A percentile compares a stretch with the other conserved stretches of the same genome.
These are phyloP conservation scores for Salpingus planirostris DNA, from an alignment of 2,888 invertebrate species.

Conservation along the genomic window DNA sequence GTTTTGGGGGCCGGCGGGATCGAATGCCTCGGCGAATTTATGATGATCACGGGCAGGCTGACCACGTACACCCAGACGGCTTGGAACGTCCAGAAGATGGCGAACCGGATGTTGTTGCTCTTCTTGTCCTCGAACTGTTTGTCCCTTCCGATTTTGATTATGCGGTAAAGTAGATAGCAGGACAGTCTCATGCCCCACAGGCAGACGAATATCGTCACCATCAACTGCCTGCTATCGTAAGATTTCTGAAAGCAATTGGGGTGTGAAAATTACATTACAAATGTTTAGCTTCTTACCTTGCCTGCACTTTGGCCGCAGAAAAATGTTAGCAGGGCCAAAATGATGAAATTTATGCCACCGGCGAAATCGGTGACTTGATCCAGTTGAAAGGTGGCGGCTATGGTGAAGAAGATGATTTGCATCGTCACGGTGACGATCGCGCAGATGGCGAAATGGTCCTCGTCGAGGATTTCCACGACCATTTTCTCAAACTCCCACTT, in stretches of 20 bases:
- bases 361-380: slow-evolving; percentile 91
- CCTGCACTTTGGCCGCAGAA: slow-evolving; percentile 65
- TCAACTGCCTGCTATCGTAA: slow-evolving; percentile 81
- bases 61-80: slow-evolving; percentile 89
- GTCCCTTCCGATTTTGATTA: slow-evolving; percentile 83
- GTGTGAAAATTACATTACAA: neutral
- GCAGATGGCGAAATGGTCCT: slow-evolving; percentile 78
- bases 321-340: slow-evolving; percentile 79
- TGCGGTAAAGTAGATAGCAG: slow-evolving; percentile 81
- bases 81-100: slow-evolving; percentile 91
- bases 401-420: slow-evolving; percentile 81
- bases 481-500: slow-evolving; percentile 35
- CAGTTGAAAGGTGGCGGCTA: slow-evolving; percentile 78
- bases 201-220: slow-evolving; percentile 82
- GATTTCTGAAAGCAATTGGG: slow-evolving; percentile 55
- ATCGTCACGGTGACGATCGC: slow-evolving; percentile 75
- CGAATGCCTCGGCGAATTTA: slow-evolving; percentile 77
- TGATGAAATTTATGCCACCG: slow-evolving; percentile 87
- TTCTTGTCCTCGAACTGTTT: slow-evolving; percentile 84
- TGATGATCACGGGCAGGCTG: slow-evolving; percentile 84
- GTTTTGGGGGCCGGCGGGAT: slow-evolving; percentile 69
- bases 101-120: slow-evolving; percentile 78
- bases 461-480: slow-evolving; percentile 67
- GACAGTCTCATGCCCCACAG: slow-evolving; percentile 82
- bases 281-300: slow-evolving; percentile 44